Conservation (phyloP, 2,113 vertebrate genomes). For the Ageneiosus marmoratus region DNA sequence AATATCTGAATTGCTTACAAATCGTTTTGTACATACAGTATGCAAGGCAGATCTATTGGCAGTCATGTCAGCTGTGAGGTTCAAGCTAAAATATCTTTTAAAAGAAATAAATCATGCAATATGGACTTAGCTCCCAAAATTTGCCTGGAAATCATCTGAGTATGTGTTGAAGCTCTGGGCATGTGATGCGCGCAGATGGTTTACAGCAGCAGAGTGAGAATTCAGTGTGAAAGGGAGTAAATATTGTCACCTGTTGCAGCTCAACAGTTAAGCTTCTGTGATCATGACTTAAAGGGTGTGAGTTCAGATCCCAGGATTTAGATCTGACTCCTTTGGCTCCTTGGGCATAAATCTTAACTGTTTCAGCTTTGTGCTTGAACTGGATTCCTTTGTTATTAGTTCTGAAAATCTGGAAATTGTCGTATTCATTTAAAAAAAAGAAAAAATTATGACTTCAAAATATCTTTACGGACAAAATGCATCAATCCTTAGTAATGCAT, state of each 20-base stretch:
- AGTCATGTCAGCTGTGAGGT: not conserved
- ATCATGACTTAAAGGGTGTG: not conserved
- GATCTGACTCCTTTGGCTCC: not conserved
- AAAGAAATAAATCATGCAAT: conserved; percentile 5
- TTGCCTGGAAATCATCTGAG: not conserved
- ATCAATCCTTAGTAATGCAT: not conserved
- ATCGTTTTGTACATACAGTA: no score
- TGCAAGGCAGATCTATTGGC: not conserved
- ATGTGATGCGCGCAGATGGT: conserved; percentile 16
- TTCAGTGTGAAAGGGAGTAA: not conserved
- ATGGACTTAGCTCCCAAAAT: not conserved
- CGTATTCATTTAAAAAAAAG: not conserved
- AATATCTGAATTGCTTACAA: conserved; percentile 7
- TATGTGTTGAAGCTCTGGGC: not conserved
- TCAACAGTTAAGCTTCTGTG: not conserved
- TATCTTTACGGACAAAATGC: not conserved
- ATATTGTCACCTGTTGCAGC: conserved; percentile 8
- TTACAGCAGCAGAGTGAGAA: conserved; percentile 13
- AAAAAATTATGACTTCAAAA: not conserved
- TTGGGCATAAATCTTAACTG: not conserved
- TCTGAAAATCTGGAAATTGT: not conserved
- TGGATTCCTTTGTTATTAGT: not conserved
- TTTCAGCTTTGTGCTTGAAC: not conserved
- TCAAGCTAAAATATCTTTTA: not conserved
- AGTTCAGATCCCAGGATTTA: conserved; percentile 18